Percentiles rank a stretch among this genome's conserved stretches.
Conservation (phyloP, 1,140 invertebrate genomes). For the Heliconius hermathena region DNA sequence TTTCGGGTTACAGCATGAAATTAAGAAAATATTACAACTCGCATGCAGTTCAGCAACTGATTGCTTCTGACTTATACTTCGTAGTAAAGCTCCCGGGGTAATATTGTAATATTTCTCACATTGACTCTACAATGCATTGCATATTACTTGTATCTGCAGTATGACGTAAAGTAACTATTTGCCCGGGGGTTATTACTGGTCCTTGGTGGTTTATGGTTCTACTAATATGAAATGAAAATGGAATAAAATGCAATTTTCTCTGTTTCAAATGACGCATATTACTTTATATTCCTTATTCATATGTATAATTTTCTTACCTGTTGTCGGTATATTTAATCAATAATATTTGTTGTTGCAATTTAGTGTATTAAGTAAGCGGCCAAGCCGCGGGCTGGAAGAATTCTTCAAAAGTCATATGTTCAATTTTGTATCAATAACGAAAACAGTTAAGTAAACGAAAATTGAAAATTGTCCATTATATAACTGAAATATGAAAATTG, state of each 20-base stretch:
- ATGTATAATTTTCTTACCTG: no score
- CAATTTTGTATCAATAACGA: no score
- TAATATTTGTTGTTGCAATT: no score
- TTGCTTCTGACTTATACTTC: background rate
- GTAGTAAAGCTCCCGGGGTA: background rate
- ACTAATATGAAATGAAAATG: background rate
- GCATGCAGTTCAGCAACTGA: background rate
- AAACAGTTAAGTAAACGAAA: no score
- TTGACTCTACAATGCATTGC: background rate
- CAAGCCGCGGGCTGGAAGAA: no score
- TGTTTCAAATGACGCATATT: background rate
- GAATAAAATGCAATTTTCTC: background rate
- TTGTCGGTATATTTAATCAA: no score
- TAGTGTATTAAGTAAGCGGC: no score
- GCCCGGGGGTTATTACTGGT: background rate
- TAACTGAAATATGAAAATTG: no score
- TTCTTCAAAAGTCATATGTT: no score
- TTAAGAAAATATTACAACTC: background rate
- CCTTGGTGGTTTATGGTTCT: slow-evolving; percentile 14
- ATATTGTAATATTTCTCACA: background rate
- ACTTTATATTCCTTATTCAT: no score
- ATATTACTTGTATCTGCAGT: slow-evolving; percentile 13
- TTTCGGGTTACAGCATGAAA: no score
- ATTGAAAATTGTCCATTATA: no score
- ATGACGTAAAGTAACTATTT: background rate